A percentile compares a stretch with the other conserved stretches of the same genome.
Evolutionary conservation across 2,888 invertebrate species (phyloP).

Genomic region (Pimpla rufipes): DNA sequence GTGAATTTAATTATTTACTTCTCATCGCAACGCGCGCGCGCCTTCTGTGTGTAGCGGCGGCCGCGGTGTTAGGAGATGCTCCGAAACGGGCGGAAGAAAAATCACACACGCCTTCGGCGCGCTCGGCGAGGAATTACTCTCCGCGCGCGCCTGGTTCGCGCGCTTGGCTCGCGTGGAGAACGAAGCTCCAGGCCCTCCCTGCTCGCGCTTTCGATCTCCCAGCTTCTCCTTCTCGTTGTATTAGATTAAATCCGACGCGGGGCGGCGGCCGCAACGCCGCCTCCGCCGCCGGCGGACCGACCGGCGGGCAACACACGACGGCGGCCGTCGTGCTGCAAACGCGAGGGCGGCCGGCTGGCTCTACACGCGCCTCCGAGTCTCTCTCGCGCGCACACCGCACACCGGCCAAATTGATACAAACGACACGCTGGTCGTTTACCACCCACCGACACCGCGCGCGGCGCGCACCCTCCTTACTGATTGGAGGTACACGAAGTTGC

Average conservation of each 20-base stretch:
- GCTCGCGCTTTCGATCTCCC: conserved; percentile 1
- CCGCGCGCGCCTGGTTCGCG: conserved; percentile 22
- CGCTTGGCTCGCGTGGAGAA: conserved; percentile 37
- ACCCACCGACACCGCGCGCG: conserved; percentile 39
- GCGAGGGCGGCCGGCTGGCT: conserved; percentile 67
- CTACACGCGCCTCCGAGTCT: background rate
- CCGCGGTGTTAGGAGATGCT: conserved; percentile 30
- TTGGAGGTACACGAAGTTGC: conserved; percentile 69
- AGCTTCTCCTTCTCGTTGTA: conserved; percentile 66
- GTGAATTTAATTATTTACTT: conserved; percentile 79
- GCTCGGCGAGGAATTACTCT: conserved; percentile 59
- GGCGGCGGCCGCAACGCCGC: background rate
- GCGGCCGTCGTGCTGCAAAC: conserved; percentile 62
- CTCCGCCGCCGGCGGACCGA: background rate
- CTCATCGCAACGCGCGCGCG: conserved; percentile 61
- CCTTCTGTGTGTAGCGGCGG: conserved; percentile 6
- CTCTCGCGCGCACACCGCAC: conserved; percentile 3
- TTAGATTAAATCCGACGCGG: conserved; percentile 79
- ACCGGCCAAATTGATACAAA: conserved; percentile 80
- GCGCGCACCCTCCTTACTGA: conserved; percentile 57
- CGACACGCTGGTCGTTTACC: conserved; percentile 76
- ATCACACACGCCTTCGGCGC: conserved; percentile 58
- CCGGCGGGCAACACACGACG: conserved; percentile 31
- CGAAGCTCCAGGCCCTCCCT: background rate
- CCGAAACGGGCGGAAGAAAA: conserved; percentile 67